Evolutionary conservation across 1,140 invertebrate species (phyloP), one percentile per base, ranked within the genome.

Genomic region (Tyrophagus putrescentiae): DNA sequence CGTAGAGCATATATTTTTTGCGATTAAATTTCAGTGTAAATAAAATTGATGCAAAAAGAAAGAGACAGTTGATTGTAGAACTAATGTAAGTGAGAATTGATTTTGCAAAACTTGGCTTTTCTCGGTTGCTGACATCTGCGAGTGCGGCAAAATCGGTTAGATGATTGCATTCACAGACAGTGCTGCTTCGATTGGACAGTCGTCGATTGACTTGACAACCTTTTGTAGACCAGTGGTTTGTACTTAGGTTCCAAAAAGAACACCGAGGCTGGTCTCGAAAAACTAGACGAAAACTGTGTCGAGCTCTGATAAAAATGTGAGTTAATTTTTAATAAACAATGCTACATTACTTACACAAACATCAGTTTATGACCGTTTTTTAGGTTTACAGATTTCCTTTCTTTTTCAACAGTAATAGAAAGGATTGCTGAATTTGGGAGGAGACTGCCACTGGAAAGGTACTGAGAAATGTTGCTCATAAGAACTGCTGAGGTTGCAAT

Each of bases 91-190:
- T 64, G 36, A 64, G 48, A 1, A 62, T 13, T 4, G 63, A 32
- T 16, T 62, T 56, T 11, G 27, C 25, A n/a, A 2, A 27, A 25
- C 54, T 25, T 42, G 25, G 16, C 18, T 50, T 45, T 9, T 59
- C 42, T 56, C 41, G 32, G 11, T 64, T 62, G 28, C 60, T 39
- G n/a, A 69, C 59, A 60, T 94, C 89, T 44, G 91, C 84, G n/a
- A 95, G 74, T 34, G 67, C 68, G 42, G 73, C 74, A 66, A 76
- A 76, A 67, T 73, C 73, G 6, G 75, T 76, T 3, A 76, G 67
- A 64, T 76, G 75, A 62, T 71, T 64, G 66, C 75, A 76, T 58
- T 70, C 64, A 65, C 75, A 76, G 6, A 70, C 67, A 4, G 73
- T 54, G 1, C 11, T 9, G 6, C 23, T 16, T 54, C 56, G 13